Conservation (phyloP, 2,888 invertebrate species). For the Hydroisotoma schaefferi region DNA sequence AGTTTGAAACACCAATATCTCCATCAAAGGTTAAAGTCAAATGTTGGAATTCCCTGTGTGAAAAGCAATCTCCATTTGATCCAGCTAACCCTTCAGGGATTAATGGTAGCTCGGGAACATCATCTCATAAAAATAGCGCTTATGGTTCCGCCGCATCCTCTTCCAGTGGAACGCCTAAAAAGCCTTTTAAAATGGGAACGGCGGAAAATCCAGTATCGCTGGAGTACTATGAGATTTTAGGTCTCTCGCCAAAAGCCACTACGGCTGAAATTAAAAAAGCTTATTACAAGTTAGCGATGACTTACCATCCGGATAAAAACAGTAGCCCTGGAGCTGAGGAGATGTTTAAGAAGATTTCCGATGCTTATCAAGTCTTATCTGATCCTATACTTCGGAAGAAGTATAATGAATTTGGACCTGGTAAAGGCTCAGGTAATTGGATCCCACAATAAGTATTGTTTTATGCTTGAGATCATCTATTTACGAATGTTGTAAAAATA, state of each 20-base stretch:
- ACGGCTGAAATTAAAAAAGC: constrained; percentile 44
- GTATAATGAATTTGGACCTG: constrained; percentile 48
- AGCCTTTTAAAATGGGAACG: constrained; percentile 42
- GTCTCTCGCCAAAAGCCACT: constrained; percentile 35
- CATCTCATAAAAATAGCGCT: constrained; percentile 12
- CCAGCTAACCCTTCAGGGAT: constrained; percentile 19
- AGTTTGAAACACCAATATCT: constrained; percentile 30
- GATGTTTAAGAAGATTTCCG: constrained; percentile 43
- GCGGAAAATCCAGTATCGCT: constrained; percentile 44
- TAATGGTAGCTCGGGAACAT: constrained; percentile 3
- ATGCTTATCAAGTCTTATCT: constrained; percentile 43
- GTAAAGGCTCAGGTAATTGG: constrained; percentile 35
- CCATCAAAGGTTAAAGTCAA: constrained; percentile 25
- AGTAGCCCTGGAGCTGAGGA: constrained; percentile 19
- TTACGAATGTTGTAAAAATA: neutral
- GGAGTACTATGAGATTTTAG: constrained; percentile 47
- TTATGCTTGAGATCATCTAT: neutral
- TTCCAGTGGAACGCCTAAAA: constrained; percentile 13
- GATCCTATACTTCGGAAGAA: constrained; percentile 45
- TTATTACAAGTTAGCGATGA: constrained; percentile 31
- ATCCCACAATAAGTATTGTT: neutral
- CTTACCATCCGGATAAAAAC: constrained; percentile 43
- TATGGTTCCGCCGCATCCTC: constrained; percentile 24
- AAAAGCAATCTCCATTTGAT: constrained; percentile 29
- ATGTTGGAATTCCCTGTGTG: constrained; percentile 35